A percentile compares a stretch with the other conserved stretches of the same genome.
Evolutionary conservation across 2,888 invertebrate species (phyloP).

Genomic region (Caenorhabditis sp.): DNA sequence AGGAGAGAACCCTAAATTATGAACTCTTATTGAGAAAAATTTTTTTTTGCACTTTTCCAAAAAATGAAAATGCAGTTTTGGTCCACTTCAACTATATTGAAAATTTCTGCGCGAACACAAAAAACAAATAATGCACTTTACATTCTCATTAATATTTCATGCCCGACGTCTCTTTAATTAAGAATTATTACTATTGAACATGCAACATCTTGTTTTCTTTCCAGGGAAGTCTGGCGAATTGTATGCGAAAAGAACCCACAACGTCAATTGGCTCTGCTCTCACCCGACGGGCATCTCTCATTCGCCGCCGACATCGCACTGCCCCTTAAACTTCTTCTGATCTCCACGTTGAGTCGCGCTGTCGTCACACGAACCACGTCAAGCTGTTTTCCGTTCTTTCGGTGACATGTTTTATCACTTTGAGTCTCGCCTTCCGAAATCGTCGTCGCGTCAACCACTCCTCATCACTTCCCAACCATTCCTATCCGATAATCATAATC

Average conservation of each 20-base stretch:
- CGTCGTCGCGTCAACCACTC: constrained; percentile 21
- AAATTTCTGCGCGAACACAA: background rate
- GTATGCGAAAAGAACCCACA: constrained; percentile 39
- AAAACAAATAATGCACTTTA: background rate
- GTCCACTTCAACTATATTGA: too few relatives aligned
- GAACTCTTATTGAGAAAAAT: too few relatives aligned
- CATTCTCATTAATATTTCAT: background rate
- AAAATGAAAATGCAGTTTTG: too few relatives aligned
- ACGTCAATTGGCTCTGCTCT: constrained; percentile 28
- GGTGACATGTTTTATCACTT: background rate
- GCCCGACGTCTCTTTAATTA: background rate
- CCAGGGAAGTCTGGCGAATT: constrained; percentile 34
- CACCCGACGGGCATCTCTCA: constrained; percentile 26
- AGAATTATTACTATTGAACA: background rate
- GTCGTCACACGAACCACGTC: constrained; percentile 26
- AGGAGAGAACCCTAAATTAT: too few relatives aligned
- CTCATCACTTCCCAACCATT: constrained; percentile 24
- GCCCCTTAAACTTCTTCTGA: constrained; percentile 35
- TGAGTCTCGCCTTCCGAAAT: constrained; percentile 3
- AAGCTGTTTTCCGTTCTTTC: constrained; percentile 35
- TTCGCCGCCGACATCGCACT: constrained; percentile 37
- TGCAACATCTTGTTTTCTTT: constrained; percentile 4
- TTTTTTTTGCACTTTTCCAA: too few relatives aligned
- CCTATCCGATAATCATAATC: constrained; percentile 35
- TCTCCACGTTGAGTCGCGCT: constrained; percentile 35